Evolutionary conservation across 2,113 vertebrate species (phyloP), one percentile per base, ranked within the genome.

Genomic region (Eulacestoma nigropectus): DNA sequence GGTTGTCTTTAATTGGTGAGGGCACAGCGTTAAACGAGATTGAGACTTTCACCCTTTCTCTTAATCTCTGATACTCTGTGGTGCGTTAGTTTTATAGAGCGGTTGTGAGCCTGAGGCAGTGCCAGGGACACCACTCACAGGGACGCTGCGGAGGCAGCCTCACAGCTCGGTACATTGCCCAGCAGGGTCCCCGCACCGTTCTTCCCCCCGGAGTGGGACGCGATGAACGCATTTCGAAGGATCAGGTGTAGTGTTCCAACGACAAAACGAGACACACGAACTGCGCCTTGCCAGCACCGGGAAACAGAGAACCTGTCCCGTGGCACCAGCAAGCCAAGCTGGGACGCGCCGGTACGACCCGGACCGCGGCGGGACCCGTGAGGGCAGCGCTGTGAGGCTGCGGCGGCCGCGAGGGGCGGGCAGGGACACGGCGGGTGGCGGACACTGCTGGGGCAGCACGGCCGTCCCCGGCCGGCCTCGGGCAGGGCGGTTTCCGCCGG

Each of bases 221-320:
- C 30, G 9, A 16, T 1, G 23, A 10, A 10, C 0, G 10, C 46
- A 2, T 7, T 41, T 18, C 29, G 2, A 23, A 46, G 11, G 14
- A 17, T 2, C 10, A 2, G 21, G 8, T 9, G 33, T 0, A 4
- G 15, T 0, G 16, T 9, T n/a, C 32, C 62, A 46, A 4, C 0
- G 3, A 1, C 3, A 18, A 19, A 37, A 15, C 25, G 6, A 6
- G 10, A 21, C 53, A 4, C 35, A 1, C 0, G 4, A 46, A 4
- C 39, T 4, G 56, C 10, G 39, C 39, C 33, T 0, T 3, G 49
- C 39, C 37, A 41, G 19, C 57, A 4, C 19, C 3, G 75, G 9
- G 17, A 19, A 7, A 13, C 2, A 13, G 5, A 22, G 37, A 37
- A 8, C 23, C 32, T 1, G 21, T 19, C 11, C 78, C 2, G 25